Conservation (phyloP, 2,797 vertebrate genomes). For the Zenarchopterus dispar region DNA sequence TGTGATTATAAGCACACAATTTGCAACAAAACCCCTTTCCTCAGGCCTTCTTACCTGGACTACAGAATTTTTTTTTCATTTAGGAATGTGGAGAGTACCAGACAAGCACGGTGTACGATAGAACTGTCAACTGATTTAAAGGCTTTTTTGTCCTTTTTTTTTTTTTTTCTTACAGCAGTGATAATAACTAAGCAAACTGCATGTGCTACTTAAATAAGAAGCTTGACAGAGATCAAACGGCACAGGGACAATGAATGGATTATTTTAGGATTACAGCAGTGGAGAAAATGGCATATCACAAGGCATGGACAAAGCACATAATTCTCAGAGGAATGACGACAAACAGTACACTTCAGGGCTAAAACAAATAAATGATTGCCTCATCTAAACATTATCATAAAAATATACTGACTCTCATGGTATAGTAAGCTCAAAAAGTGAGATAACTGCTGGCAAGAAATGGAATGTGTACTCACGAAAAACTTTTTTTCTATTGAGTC, state of each 20-base stretch:
- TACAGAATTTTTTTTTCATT: no score
- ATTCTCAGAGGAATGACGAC: conserved; percentile 51
- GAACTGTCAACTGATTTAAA: conserved; percentile 82
- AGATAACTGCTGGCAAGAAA: conserved; percentile 72
- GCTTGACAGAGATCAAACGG: conserved; percentile 88
- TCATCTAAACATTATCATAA: conserved; percentile 72
- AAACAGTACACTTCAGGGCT: conserved; percentile 75
- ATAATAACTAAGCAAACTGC: conserved; percentile 83
- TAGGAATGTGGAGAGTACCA: no score
- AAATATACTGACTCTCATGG: conserved; percentile 68
- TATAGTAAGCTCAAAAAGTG: conserved; percentile 48
- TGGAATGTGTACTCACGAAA: conserved; percentile 72
- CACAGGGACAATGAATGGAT: conserved; percentile 73
- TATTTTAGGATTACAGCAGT: conserved; percentile 68
- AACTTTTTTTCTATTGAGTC: no score
- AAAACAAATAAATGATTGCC: conserved; percentile 86
- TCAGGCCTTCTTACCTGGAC: conserved; percentile 80
- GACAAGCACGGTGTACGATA: no score
- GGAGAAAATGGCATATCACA: conserved; percentile 79
- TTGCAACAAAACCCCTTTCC: conserved; percentile 87
- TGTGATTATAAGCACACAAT: conserved; percentile 84
- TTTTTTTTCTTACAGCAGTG: conserved; percentile 69
- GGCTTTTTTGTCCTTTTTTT: neutral
- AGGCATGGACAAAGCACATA: conserved; percentile 86
- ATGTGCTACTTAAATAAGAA: conserved; percentile 84